Evolutionary conservation across 2,888 invertebrate species (phyloP).

Genomic region (Trissoscelio sp.): DNA sequence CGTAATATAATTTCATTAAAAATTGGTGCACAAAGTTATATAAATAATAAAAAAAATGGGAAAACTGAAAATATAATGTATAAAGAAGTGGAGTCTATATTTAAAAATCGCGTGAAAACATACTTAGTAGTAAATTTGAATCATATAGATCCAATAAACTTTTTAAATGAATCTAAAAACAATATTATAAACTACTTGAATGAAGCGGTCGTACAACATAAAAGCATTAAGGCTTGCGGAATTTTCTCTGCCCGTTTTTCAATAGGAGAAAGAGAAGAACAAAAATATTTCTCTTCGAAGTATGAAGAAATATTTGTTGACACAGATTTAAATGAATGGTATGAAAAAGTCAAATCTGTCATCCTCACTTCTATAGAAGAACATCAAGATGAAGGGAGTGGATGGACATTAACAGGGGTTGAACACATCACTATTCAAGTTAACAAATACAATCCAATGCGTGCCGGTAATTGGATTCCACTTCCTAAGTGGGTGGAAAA

Average conservation of each 20-base stretch:
- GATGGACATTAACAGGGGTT: conserved; percentile 70
- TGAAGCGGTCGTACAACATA: background rate
- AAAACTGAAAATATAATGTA: too few relatives aligned
- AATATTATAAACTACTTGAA: background rate
- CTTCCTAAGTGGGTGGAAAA: conserved; percentile 60
- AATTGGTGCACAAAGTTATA: too few relatives aligned
- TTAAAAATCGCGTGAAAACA: conserved; percentile 15
- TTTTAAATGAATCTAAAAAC: background rate
- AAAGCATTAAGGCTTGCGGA: conserved; percentile 1
- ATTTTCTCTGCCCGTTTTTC: conserved; percentile 9
- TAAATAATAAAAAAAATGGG: too few relatives aligned
- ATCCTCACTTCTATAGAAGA: conserved; percentile 68
- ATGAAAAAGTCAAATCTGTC: conserved; percentile 5
- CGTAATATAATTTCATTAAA: too few relatives aligned
- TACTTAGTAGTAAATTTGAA: background rate
- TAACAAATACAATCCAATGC: conserved; percentile 68
- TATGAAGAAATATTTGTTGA: conserved; percentile 14
- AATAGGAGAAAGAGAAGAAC: background rate
- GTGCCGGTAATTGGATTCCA: conserved; percentile 64
- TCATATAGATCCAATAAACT: background rate
- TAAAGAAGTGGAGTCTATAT: conserved; percentile 1
- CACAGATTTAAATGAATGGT: conserved; percentile 49
- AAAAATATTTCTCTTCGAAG: background rate
- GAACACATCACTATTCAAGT: conserved; percentile 65
- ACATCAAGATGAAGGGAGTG: conserved; percentile 72